A percentile compares a stretch with the other conserved stretches of the same genome.
These are phyloP conservation scores for Craniophora ligustri DNA, from an alignment of 2,888 invertebrate species.

Conservation along the genomic window DNA sequence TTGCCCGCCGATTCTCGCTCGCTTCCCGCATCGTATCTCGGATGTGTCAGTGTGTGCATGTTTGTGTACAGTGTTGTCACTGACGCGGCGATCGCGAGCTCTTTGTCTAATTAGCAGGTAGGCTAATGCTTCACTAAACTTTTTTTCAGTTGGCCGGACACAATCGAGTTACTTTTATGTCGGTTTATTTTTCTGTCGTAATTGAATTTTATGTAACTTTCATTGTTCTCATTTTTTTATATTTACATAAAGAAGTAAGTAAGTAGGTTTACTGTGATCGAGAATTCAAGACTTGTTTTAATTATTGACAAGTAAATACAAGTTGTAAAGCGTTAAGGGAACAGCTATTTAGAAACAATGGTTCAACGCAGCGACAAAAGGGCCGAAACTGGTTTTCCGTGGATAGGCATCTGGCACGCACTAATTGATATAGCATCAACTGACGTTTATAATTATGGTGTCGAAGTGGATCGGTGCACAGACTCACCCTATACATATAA, in stretches of 20 bases:
- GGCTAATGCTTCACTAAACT: conserved; percentile 76
- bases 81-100: conserved; percentile 77
- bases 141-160: conserved; percentile 62
- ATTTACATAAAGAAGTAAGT: conserved; percentile 48
- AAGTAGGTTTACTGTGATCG: conserved; percentile 29
- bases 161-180: conserved; percentile 58
- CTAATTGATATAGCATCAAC: conserved; percentile 83
- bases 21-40: conserved; percentile 59
- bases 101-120: conserved; percentile 87
- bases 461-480: conserved; percentile 51
- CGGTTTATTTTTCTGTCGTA: conserved; percentile 60
- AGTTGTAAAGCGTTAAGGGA: conserved; percentile 48
- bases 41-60: conserved; percentile 79
- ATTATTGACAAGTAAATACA: conserved; percentile 49
- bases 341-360: conserved; percentile 72
- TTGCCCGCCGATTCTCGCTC: conserved; percentile 65
- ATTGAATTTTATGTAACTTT: conserved; percentile 63
- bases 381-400: conserved; percentile 81
- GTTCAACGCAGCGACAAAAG: conserved; percentile 71
- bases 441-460: conserved; percentile 72
- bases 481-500: conserved; percentile 45
- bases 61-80: conserved; percentile 79
- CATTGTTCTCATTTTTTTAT: conserved; percentile 56
- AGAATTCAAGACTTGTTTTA: conserved; percentile 39
- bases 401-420: conserved; percentile 83